Percentiles rank a stretch among this genome's conserved stretches.
These are phyloP conservation scores for Anthopleura sola DNA, from an alignment of 64 coral and sea anemone species.

Conservation along the genomic window DNA sequence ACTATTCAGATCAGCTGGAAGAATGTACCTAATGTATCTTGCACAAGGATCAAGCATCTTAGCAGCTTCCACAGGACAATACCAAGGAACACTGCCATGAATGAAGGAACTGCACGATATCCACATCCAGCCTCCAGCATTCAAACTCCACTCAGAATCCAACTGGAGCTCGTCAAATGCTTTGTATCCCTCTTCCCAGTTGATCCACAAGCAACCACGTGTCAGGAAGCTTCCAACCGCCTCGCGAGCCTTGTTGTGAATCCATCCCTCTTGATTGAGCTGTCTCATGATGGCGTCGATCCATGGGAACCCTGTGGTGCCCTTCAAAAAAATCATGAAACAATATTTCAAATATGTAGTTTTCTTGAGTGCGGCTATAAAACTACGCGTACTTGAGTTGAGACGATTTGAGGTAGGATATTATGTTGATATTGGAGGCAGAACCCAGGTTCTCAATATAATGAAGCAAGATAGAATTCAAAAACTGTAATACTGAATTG, in stretches of 20 bases:
- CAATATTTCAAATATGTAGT: neutral
- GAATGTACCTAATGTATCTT: conserved; percentile 27
- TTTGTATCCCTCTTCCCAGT: conserved; percentile 96
- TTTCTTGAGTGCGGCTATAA: too few relatives aligned
- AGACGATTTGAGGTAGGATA: too few relatives aligned
- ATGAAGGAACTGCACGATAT: conserved; percentile 46
- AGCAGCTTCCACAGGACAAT: conserved; percentile 50
- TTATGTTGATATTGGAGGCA: too few relatives aligned
- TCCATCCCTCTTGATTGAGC: conserved; percentile 77
- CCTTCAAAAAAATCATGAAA: conserved; percentile 28
- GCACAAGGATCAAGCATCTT: conserved; percentile 55
- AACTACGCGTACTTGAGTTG: too few relatives aligned
- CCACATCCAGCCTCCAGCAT: conserved; percentile 50
- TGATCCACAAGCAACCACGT: conserved; percentile 90
- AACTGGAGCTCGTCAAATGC: conserved; percentile 66
- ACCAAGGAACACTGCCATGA: conserved; percentile 43
- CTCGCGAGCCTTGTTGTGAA: conserved; percentile 77
- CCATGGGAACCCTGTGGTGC: conserved; percentile 90
- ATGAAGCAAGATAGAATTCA: too few relatives aligned
- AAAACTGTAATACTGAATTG: too few relatives aligned
- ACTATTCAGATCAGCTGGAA: too few relatives aligned
- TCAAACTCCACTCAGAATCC: conserved; percentile 53
- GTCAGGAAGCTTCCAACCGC: conserved; percentile 95
- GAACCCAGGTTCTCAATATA: too few relatives aligned
- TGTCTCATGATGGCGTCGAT: conserved; percentile 94